A percentile compares a stretch with the other conserved stretches of the same genome.
These are phyloP conservation scores for Poecilia picta DNA, from an alignment of 2,797 vertebrate genomes.

Conservation along the genomic window DNA sequence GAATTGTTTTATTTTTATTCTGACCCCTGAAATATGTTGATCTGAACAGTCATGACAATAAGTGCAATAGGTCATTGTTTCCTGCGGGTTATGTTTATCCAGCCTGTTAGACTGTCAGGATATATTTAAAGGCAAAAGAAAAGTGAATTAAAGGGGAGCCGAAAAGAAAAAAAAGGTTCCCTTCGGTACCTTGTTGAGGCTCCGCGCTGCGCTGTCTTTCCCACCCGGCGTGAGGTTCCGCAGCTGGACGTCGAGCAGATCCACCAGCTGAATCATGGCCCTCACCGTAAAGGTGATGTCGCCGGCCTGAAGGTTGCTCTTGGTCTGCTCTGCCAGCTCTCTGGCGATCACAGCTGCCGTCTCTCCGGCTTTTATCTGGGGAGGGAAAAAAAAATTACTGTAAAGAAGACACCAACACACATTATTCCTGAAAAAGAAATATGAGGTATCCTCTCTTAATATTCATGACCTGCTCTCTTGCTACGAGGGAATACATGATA, in stretches of 20 bases:
- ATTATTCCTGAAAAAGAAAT: constrained; percentile 13
- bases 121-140: background rate
- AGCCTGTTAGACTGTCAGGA: constrained; percentile 7
- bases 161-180: background rate
- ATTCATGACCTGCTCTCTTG: constrained; percentile 15
- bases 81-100: constrained; percentile 22
- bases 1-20: constrained; percentile 4
- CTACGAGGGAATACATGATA: constrained; percentile 32
- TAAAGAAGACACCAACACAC: background rate
- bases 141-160: background rate
- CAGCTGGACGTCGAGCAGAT: constrained; percentile 94
- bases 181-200: constrained; percentile 92
- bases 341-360: constrained; percentile 95
- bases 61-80: constrained; percentile 12
- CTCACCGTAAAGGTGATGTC: constrained; percentile 94
- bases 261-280: constrained; percentile 95
- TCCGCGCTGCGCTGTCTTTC: constrained; percentile 95
- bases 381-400: background rate
- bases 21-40: constrained; percentile 1
- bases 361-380: constrained; percentile 90
- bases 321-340: constrained; percentile 94
- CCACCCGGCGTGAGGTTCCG: constrained; percentile 95
- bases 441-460: constrained; percentile 13
- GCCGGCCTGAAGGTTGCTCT: constrained; percentile 90
- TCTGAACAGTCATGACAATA: constrained; percentile 9